Percentiles rank a stretch among this genome's conserved stretches.
Evolutionary conservation across 2,113 vertebrate genomes (phyloP).

Genomic region (Numida meleagris): DNA sequence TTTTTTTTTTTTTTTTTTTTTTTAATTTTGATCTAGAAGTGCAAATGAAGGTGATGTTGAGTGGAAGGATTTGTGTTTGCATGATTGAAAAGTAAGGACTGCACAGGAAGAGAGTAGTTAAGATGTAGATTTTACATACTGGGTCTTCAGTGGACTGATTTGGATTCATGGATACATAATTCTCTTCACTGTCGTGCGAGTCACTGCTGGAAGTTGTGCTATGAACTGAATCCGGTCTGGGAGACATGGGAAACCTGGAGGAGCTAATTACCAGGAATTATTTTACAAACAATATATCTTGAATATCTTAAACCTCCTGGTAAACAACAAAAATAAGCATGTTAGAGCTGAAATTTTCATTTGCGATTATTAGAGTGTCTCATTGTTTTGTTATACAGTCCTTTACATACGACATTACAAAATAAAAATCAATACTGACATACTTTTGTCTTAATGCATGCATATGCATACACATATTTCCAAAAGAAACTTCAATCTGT

Average conservation of each 20-base stretch:
- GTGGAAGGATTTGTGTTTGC: background rate
- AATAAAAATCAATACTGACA: background rate
- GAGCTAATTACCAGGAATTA: conserved; percentile 86
- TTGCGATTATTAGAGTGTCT: background rate
- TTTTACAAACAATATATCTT: conserved; percentile 72
- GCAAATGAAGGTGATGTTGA: background rate
- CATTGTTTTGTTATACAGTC: background rate
- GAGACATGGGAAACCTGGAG: conserved; percentile 92
- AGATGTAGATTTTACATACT: conserved; percentile 86
- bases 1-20: background rate
- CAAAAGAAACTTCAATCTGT: background rate
- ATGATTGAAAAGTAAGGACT: conserved; percentile 43
- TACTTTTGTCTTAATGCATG: background rate
- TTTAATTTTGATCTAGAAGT: background rate
- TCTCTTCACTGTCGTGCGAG: conserved; percentile 96
- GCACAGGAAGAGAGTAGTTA: conserved; percentile 64
- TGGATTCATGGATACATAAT: conserved; percentile 96
- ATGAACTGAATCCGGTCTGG: conserved; percentile 94
- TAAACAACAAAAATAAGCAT: conserved; percentile 37
- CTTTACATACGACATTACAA: background rate
- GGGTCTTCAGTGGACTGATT: conserved; percentile 92
- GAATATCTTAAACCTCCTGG: conserved; percentile 26
- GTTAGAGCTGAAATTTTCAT: conserved; percentile 3
- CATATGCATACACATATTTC: background rate
- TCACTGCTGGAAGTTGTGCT: conserved; percentile 98